Percentiles rank a stretch among this genome's conserved stretches.
phyloP scores from a whole-genome alignment of 2,113 vertebrate species.

The Oreotrochilus melanogaster region DNA sequence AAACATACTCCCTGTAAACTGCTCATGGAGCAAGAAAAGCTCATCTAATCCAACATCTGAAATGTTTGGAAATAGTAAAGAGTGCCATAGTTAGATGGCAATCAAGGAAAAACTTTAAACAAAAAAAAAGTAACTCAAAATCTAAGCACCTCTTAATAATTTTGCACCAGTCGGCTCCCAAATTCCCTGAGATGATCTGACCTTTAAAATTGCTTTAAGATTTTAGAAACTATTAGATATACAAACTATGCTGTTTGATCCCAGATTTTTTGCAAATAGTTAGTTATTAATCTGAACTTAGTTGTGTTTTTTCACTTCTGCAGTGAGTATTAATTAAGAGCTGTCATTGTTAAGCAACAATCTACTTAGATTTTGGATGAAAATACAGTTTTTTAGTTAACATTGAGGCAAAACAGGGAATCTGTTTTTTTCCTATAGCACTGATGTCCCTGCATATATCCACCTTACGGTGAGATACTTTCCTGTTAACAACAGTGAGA shows the following conservation, averaged over 20 bases:
- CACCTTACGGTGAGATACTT: slow-evolving; percentile 88
- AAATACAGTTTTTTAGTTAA: slow-evolving; percentile 95
- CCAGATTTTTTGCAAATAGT: background rate
- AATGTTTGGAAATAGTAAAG: background rate
- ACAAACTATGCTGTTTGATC: background rate
- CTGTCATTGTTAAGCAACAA: background rate
- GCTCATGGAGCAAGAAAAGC: background rate
- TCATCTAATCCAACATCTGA: background rate
- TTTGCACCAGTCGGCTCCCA: background rate
- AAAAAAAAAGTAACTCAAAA: background rate
- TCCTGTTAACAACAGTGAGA: slow-evolving; percentile 93
- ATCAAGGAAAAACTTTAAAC: background rate
- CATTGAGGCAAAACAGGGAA: slow-evolving; percentile 97
- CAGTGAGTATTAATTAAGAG: background rate
- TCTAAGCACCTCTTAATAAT: background rate
- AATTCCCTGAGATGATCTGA: slow-evolving; percentile 56
- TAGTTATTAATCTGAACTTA: background rate
- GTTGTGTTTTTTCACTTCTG: background rate
- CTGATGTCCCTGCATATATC: slow-evolving; percentile 55
- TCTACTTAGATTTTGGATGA: slow-evolving; percentile 76
- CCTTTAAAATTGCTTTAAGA: background rate
- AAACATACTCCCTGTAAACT: background rate
- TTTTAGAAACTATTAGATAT: background rate
- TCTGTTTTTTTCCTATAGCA: slow-evolving; percentile 93
- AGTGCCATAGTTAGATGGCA: background rate